Conservation (phyloP, 2,888 invertebrate genomes). For the Drosophila merina region DNA sequence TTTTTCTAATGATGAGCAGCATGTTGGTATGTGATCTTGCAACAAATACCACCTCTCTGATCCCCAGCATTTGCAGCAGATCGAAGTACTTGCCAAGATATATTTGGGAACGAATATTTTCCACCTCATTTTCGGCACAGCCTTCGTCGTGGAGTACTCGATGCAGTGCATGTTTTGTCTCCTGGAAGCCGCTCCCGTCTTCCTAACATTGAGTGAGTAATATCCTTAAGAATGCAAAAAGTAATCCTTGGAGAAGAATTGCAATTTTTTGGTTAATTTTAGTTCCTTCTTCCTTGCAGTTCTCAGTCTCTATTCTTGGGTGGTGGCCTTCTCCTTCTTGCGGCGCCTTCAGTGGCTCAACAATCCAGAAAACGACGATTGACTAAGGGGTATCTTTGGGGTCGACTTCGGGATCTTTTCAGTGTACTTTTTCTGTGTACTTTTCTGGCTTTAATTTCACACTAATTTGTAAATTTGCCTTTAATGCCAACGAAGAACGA, state of each 20-base stretch:
- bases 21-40: slow-evolving; percentile 32
- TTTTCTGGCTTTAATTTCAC: slow-evolving; percentile 67
- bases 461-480: slow-evolving; percentile 75
- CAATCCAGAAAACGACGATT: slow-evolving; percentile 16
- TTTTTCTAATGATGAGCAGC: slow-evolving; percentile 40
- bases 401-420: slow-evolving; percentile 19
- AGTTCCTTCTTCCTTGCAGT: slow-evolving; percentile 22
- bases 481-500: slow-evolving; percentile 58
- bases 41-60: neutral
- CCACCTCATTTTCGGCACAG: slow-evolving; percentile 36
- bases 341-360: slow-evolving; percentile 18
- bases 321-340: slow-evolving; percentile 35
- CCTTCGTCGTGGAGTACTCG: slow-evolving; percentile 15
- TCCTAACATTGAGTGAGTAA: slow-evolving; percentile 15
- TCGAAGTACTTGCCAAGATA: slow-evolving; percentile 18
- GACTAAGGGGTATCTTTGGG: slow-evolving; percentile 1
- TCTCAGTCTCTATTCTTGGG: slow-evolving; percentile 45
- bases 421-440: slow-evolving; percentile 36
- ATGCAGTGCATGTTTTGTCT: neutral
- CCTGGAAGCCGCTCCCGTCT: slow-evolving; percentile 4
- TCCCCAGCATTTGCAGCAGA: slow-evolving; percentile 31
- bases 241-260: neutral
- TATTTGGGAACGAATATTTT: slow-evolving; percentile 33
- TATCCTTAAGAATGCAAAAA: too few species aligned
- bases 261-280: neutral